These are phyloP conservation scores for Procambarus clarkii DNA, from an alignment of 1,140 invertebrate species.

Conservation along the genomic window DNA sequence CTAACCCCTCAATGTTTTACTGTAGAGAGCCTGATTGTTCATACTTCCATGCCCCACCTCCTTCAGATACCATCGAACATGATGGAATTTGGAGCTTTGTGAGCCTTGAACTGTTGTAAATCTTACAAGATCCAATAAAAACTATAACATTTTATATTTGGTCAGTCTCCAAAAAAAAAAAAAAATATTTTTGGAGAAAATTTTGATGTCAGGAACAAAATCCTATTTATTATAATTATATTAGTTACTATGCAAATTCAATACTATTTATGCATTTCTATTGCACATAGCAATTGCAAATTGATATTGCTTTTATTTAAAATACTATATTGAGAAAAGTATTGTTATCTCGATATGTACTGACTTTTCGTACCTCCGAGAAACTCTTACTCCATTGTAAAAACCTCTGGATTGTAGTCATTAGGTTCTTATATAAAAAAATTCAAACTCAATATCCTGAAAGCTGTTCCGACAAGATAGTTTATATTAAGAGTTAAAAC, in stretches of 20 bases:
- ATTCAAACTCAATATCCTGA: background rate
- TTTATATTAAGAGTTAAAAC: background rate
- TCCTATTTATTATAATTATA: constrained; percentile 18
- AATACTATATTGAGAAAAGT: constrained; percentile 5
- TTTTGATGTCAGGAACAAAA: constrained; percentile 2
- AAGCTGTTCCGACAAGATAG: constrained; percentile 10
- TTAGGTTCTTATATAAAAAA: background rate
- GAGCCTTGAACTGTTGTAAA: constrained; percentile 14
- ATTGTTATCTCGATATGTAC: constrained; percentile 29
- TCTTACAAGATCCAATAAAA: constrained; percentile 35
- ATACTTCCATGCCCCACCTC: constrained; percentile 46
- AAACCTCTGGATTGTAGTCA: background rate
- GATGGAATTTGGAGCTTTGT: constrained; percentile 27
- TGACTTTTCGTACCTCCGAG: constrained; percentile 20
- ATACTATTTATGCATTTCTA: constrained; percentile 27
- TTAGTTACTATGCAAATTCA: background rate
- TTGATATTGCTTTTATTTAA: constrained; percentile 45
- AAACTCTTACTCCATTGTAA: background rate
- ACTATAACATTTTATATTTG: constrained; percentile 18
- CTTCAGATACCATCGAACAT: constrained; percentile 43
- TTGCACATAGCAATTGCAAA: constrained; percentile 33
- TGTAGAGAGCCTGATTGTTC: background rate
- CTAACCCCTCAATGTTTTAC: background rate
- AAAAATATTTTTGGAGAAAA: constrained; percentile 10
- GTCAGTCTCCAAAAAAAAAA: constrained; percentile 31